phyloP scores from a whole-genome alignment of 2,113 vertebrate genomes.

The Sterna hirundo region DNA sequence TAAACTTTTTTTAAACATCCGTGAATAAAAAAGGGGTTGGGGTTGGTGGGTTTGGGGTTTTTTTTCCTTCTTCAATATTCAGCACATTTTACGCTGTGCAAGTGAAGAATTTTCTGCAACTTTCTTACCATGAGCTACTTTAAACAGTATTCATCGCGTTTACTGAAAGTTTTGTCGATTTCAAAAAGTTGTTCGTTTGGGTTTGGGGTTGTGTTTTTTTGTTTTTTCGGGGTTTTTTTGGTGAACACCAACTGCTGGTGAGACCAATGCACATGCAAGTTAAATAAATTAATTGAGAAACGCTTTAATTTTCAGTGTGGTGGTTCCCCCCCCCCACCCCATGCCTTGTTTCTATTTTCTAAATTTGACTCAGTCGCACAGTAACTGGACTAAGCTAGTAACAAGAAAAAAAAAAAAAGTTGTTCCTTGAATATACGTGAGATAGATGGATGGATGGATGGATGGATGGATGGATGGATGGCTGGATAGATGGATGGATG shows the following conservation, averaged over 20 bases:
- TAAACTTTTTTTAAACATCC: conserved; percentile 56
- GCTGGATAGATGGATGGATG: too few species aligned
- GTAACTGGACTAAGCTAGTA: not conserved
- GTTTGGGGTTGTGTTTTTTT: too few species aligned
- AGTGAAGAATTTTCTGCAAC: conserved; percentile 68
- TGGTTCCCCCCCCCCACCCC: not conserved
- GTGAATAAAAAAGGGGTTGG: conserved; percentile 41
- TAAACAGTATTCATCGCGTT: conserved; percentile 58
- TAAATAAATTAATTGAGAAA: conserved; percentile 71
- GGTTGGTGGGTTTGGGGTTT: not conserved
- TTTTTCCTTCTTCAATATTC: conserved; percentile 43
- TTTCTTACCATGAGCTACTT: conserved; percentile 73
- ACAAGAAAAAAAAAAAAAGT: not conserved
- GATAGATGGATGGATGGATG: not conserved
- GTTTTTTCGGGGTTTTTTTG: too few species aligned
- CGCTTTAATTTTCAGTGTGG: conserved; percentile 23
- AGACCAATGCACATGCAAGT: conserved; percentile 71
- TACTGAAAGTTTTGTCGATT: conserved; percentile 61
- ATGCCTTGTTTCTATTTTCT: not conserved
- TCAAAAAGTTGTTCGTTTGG: not conserved
- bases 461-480: too few species aligned
- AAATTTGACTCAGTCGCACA: not conserved
- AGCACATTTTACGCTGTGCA: conserved; percentile 67
- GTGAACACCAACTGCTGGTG: conserved; percentile 66
- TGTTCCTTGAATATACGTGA: not conserved